Base-by-base conservation (phyloP, 2,797 vertebrate genomes). In the Bucorvus abyssinicus region DNA sequence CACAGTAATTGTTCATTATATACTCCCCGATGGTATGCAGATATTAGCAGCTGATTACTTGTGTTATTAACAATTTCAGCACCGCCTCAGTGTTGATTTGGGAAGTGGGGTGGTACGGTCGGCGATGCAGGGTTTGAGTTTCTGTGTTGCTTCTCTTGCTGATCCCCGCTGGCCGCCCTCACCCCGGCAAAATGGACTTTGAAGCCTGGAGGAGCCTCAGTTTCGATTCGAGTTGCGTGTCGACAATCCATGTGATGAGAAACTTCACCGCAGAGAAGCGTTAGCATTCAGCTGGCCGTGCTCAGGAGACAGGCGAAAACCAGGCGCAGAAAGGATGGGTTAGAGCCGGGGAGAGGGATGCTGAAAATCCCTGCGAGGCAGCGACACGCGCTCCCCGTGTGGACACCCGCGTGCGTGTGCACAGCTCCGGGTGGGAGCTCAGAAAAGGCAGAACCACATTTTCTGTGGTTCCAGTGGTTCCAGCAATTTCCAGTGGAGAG, bases 1-100 rank as follows among this genome's bases (percentile, higher is more conserved):
- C 59, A n/a, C 73, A 42, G 45, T 91, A 95, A 95, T 96, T 95
- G 95, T 94, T 89, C 89, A 91, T 95, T 88, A 95, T 34, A 6
- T 36, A 56, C 87, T 96, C 88, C 96, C 96, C 45, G 81, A 94
- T 95, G 93, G 68, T 90, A n/a, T 67, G 86, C 70, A 84, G 90
- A 86, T 89, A 95, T 90, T 63, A 91, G 80, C 80, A 93, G 79
- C 87, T n/a, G 73, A 77, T 91, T 55, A 63, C 65, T 95, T 17
- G 2, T 65, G 91, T 89, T 90, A 90, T 84, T 75, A 94, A 81
- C 52, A 53, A 42, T 57, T 87, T 59, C 90, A 45, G 9, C 57
- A 14, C 17, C 2, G 30, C 42, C 52, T 65, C 77, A 49, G 69
- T 1, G 59, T 7, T 29, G 75, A 42, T 91, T 65, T 83, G 76